phyloP scores from a whole-genome alignment of 1,140 invertebrate genomes.

The Caerostris extrusa region DNA sequence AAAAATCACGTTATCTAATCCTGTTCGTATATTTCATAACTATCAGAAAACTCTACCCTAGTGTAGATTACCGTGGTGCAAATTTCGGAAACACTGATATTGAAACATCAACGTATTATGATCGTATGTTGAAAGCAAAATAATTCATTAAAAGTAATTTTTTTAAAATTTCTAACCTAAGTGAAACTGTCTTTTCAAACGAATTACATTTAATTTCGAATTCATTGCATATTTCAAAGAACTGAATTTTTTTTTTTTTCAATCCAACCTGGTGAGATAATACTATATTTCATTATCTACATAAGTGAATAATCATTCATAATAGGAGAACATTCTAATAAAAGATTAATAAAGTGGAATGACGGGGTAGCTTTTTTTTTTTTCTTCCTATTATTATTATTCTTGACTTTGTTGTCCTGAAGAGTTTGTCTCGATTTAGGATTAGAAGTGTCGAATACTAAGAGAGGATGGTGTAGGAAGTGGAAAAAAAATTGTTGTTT shows the following conservation, averaged over 20 bases:
- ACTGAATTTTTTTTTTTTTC: too few relatives aligned
- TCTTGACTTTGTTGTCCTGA: conserved; percentile 12
- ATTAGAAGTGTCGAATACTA: conserved; percentile 35
- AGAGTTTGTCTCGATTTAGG: conserved; percentile 50
- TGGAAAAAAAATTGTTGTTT: background rate
- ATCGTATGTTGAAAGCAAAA: too few relatives aligned
- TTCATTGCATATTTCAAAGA: too few relatives aligned
- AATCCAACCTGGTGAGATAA: too few relatives aligned
- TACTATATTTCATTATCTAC: background rate
- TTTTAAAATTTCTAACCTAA: too few relatives aligned
- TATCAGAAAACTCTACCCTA: too few relatives aligned
- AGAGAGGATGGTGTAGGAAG: background rate
- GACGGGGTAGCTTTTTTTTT: conserved; percentile 36
- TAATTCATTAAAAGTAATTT: too few relatives aligned
- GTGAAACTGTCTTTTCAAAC: too few relatives aligned
- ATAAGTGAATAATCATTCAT: conserved; percentile 44
- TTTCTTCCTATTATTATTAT: background rate
- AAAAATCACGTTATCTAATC: conserved; percentile 3
- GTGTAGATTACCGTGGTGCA: too few relatives aligned
- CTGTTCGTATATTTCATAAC: background rate
- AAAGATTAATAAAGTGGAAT: conserved; percentile 72
- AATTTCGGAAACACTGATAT: too few relatives aligned
- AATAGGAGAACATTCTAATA: conserved; percentile 69
- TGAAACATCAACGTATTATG: too few relatives aligned
- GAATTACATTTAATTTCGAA: too few relatives aligned